These are phyloP conservation scores for Stenichneumon culpator DNA, from an alignment of 2,888 invertebrate species.

Conservation along the genomic window DNA sequence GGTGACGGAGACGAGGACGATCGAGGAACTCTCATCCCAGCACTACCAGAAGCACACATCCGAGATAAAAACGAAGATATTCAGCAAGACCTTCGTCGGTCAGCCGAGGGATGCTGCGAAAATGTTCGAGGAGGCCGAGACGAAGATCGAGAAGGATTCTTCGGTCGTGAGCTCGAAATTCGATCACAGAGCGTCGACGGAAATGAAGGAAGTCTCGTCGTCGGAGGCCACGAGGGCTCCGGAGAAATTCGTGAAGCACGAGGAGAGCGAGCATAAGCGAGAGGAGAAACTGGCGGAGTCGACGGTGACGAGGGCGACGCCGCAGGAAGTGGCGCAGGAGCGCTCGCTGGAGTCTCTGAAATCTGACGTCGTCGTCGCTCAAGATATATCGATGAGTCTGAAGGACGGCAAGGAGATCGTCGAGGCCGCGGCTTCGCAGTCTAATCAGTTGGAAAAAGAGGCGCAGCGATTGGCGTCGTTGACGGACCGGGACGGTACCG, in stretches of 20 bases:
- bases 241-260: conserved; percentile 77
- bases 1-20: conserved; percentile 74
- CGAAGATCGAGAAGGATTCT: conserved; percentile 60
- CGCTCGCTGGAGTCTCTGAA: conserved; percentile 74
- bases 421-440: conserved; percentile 77
- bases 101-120: conserved; percentile 76
- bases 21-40: conserved; percentile 76
- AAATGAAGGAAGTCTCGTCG: conserved; percentile 78
- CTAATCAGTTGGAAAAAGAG: conserved; percentile 73
- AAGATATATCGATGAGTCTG: conserved; percentile 77
- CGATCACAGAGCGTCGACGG: conserved; percentile 78
- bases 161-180: conserved; percentile 76
- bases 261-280: conserved; percentile 78
- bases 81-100: conserved; percentile 74
- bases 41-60: conserved; percentile 74
- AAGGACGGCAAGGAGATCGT: conserved; percentile 77
- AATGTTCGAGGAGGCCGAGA: conserved; percentile 73
- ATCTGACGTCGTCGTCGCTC: conserved; percentile 71
- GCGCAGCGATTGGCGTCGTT: conserved; percentile 71
- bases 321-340: conserved; percentile 77
- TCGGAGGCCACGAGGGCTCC: conserved; percentile 77
- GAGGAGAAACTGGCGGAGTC: conserved; percentile 77
- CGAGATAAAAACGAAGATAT: conserved; percentile 75
- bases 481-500: conserved; percentile 77
- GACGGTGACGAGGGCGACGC: conserved; percentile 76